These are phyloP conservation scores for Limosa lapponica DNA, from an alignment of 2,797 vertebrate genomes.

Conservation along the genomic window DNA sequence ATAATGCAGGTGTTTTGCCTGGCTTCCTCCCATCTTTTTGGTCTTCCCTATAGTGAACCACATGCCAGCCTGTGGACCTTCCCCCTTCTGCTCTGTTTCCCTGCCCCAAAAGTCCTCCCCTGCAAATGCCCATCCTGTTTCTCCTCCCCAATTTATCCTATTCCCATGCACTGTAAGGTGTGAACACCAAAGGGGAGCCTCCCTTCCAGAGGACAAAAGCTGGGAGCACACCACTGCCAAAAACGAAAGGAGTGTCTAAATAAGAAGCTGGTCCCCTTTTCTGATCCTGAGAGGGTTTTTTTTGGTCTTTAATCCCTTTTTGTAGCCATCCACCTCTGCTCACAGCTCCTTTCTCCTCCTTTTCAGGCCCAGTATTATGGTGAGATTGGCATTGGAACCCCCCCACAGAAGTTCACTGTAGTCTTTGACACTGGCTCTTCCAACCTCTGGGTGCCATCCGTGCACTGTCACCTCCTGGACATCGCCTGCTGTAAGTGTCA, in stretches of 20 bases:
- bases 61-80: background rate
- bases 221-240: background rate
- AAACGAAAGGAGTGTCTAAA: background rate
- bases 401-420: constrained; percentile 90
- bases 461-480: constrained; percentile 86
- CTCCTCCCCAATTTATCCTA: background rate
- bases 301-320: background rate
- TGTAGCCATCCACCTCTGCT: background rate
- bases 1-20: background rate
- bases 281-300: background rate
- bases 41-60: background rate
- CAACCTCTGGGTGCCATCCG: constrained; percentile 95
- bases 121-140: background rate
- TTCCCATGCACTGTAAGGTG: background rate
- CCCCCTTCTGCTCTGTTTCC: background rate
- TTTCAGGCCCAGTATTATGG: constrained; percentile 90
- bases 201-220: background rate
- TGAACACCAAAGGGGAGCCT: background rate
- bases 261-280: background rate
- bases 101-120: background rate
- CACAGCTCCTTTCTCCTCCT: background rate
- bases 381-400: constrained; percentile 86
- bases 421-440: constrained; percentile 97
- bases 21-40: background rate
- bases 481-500: constrained; percentile 90